Base-by-base conservation (phyloP, 1,140 invertebrate genomes). In the Drosophila sturtevanti region DNA sequence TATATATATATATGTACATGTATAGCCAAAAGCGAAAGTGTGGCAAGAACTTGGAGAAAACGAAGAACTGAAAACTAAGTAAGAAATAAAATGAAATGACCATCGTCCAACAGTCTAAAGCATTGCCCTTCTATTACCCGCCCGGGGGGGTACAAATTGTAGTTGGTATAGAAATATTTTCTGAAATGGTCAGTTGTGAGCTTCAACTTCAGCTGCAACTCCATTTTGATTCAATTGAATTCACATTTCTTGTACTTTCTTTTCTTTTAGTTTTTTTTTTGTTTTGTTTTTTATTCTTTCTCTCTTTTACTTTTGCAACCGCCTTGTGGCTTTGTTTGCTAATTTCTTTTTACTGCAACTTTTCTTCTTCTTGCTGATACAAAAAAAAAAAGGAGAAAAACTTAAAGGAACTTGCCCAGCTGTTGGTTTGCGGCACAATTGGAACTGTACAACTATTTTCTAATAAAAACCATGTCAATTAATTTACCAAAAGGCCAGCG, bases 401-500 rank as follows among this genome's bases (percentile, higher is more conserved):
- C 41, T 48, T 48, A 48, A 48, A 48, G 41, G 41, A 48, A 48
- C 41, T 48, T 48, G 41, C 16, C 41, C 41, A 48, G 41, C 41
- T 48, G 41, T 48, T 48, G 41, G 41, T 48, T 48, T 48, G 41
- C 41, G 41, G 41, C 41, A 48, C 41, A 48, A 48, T 38, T 27
- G 59, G 21, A 24, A 22, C 41, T 63, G 61, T 77, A 62, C 68
- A 77, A 72, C 68, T 77, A 77, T 77, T 77, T 77, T 77, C 75
- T 77, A 77, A 77, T 77, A 77, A 77, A 77, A 77, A 75, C 77
- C 41, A 48, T 77, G 74, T 77, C 75, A 77, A 77, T 77, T 77
- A 77, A 77, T 77, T 77, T 77, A 70, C 67, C 70, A 67, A 48
- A 48, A 59, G 66, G 67, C 73, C 66, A 61, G 71, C 58, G 66